phyloP scores from a whole-genome alignment of 53 echinoderm and acorn worm species.

The Luidia sarsii region DNA sequence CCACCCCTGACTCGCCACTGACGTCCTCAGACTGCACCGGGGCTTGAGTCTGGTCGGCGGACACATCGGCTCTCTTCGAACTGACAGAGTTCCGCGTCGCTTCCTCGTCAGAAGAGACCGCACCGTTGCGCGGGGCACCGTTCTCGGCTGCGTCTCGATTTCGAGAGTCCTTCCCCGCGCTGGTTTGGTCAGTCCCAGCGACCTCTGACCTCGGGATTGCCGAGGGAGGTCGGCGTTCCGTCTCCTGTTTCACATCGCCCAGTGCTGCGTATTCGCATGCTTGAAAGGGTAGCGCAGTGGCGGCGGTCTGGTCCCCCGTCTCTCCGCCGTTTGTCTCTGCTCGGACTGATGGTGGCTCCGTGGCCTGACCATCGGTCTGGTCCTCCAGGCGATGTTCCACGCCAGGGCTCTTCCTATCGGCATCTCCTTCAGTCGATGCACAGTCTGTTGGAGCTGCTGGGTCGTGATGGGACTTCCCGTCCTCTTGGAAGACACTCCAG shows the following conservation, averaged over 20 bases:
- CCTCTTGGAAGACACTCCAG: slow-evolving; percentile 13
- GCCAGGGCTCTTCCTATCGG: neutral
- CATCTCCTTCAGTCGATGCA: neutral
- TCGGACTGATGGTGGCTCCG: neutral
- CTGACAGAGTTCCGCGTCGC: too few relatives aligned
- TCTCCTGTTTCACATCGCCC: neutral
- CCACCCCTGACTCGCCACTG: too few relatives aligned
- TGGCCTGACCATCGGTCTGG: neutral
- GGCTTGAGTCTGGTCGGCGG: too few relatives aligned
- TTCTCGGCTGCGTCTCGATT: too few relatives aligned
- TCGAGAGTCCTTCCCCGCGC: too few relatives aligned
- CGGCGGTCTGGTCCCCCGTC: neutral
- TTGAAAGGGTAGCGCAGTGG: neutral
- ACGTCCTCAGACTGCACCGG: too few relatives aligned
- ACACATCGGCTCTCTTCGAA: too few relatives aligned
- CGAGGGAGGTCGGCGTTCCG: neutral
- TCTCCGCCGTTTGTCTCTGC: neutral
- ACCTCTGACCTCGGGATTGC: too few relatives aligned
- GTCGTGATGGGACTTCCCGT: slow-evolving; percentile 29
- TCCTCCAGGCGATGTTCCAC: neutral
- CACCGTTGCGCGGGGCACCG: too few relatives aligned
- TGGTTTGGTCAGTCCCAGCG: too few relatives aligned
- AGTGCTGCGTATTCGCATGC: slow-evolving; percentile 9
- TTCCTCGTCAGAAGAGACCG: too few relatives aligned
- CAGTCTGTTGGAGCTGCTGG: slow-evolving; percentile 20